Conservation (phyloP, 2,888 invertebrate species). For the Drosophila nigricruria region DNA sequence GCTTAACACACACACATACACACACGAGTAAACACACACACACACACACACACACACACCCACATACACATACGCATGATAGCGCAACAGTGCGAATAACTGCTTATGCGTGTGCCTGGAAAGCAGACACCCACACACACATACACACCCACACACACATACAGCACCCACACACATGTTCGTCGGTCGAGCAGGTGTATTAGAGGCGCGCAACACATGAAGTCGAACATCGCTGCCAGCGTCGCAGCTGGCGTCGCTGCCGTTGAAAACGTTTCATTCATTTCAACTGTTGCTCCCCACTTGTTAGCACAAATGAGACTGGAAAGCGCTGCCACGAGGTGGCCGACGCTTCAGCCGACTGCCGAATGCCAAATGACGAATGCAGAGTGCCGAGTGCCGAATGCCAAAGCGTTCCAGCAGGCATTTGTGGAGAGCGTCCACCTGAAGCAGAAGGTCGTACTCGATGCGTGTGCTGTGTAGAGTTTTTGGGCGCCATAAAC, state of each 20-base stretch:
- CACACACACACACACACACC: constrained; percentile 4
- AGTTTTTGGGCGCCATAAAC: constrained; percentile 44
- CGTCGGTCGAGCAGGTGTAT: constrained; percentile 45
- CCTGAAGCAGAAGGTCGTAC: constrained; percentile 24
- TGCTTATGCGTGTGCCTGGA: constrained; percentile 48
- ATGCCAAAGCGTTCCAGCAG: constrained; percentile 1
- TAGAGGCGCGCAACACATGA: constrained; percentile 72
- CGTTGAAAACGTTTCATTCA: constrained; percentile 64
- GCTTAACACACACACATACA: constrained; percentile 61
- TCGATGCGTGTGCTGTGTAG: constrained; percentile 35
- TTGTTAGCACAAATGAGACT: constrained; percentile 77
- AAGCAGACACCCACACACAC: constrained; percentile 11
- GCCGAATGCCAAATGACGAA: not conserved
- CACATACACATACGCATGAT: constrained; percentile 11
- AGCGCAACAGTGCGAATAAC: constrained; percentile 59
- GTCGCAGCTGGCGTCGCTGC: constrained; percentile 28
- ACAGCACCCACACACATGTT: not conserved
- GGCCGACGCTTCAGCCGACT: constrained; percentile 13
- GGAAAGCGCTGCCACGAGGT: constrained; percentile 28
- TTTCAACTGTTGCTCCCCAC: constrained; percentile 83
- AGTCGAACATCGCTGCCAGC: constrained; percentile 22
- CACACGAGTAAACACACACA: constrained; percentile 5
- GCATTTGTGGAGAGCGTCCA: constrained; percentile 8
- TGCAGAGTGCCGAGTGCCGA: not conserved
- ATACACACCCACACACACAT: not conserved